Base-by-base conservation (phyloP, 2,113 vertebrate genomes). In the Asarcornis scutulata region DNA sequence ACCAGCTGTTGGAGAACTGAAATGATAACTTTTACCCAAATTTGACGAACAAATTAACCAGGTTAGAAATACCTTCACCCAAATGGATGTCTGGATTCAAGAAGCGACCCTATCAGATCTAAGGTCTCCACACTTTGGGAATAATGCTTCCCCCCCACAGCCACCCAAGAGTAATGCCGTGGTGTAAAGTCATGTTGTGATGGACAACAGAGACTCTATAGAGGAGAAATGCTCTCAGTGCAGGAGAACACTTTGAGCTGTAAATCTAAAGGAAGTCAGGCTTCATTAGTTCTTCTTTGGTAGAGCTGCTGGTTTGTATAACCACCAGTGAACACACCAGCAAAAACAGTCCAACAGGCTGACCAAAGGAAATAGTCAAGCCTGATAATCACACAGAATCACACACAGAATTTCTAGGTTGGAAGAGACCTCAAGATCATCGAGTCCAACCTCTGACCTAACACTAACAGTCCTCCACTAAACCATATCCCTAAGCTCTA, bases 81-180 rank as follows among this genome's bases (percentile, higher is more conserved):
- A 48, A 74, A 4, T 6, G 0, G 7, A 18, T 82, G 4, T 5
- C 32, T 38, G 40, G 5, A 10, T 79, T 38, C 12, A 71, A 75
- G 12, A 71, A 7, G 0, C 1, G 8, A 52, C 7, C 3, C 5
- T 46, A 12, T 17, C 1, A 78, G 38, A 52, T 11, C 9, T 82
- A 31, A 74, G 1, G 3, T 71, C 5, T n/a, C 22, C 10, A 5
- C 17, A 1, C 9, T 27, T 27, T 23, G 53, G 11, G 69, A 69
- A 16, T 42, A 56, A 58, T 66, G 20, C 46, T 48, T 32, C 2
- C 1, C 46, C 5, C 9, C 50, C 3, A 40, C 15, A 3, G 2
- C 55, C 17, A 48, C 11, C 4, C 4, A 40, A 62, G 23, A 40
- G 5, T 36, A 50, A 40, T 3, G 1, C 6, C 63, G 31, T 7